Base-by-base conservation (phyloP, 2,888 invertebrate genomes). In the Rugalucina vietnamica region DNA sequence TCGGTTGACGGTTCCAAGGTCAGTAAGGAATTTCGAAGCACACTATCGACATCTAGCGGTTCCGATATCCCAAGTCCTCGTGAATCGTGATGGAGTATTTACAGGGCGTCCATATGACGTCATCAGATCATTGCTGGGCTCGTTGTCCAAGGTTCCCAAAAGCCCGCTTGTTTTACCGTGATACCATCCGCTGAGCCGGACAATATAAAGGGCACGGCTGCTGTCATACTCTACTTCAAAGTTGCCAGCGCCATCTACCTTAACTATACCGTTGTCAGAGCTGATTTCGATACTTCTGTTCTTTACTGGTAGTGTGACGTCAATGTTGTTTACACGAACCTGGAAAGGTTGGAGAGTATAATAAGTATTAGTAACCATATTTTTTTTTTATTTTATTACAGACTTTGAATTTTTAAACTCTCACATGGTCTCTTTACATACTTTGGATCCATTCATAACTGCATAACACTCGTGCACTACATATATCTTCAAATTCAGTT, bases 101-200 rank as follows among this genome's bases (percentile, higher is more conserved):
- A 95, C 94, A 24, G 75, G 78, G 0, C 95, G 93, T 76, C 96
- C 96, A 91, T 96, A 96, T 0, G 97, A 96, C 2, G 96, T 96
- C 43, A 96, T 96, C 71, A 96, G 96, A 93, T 98, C 98, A 94
- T 98, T 98, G 91, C 96, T 96, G 2, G 97, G 97, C 93, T 99
- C 98, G 95, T 98, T 97, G 95, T 98, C 98, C 96, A 97, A 97
- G 0, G 98, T 98, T 27, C 98, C 98, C 80, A 98, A 96, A 0
- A 99, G 95, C 0, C 98, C 98, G 0, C 97, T 98, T 0, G 98
- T 97, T 92, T 97, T 97, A 0, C 97, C 98, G 94, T 97, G 98
- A 95, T 98, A 98, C 98, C 98, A 98, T 2, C 98, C 98, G 89
- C 97, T 97, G 0, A 98, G 96, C 88, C 96, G 96, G 60, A 90